These are phyloP conservation scores for Epizoanthus stellaris DNA, from an alignment of 92 coral and sea anemone species.

Conservation along the genomic window DNA sequence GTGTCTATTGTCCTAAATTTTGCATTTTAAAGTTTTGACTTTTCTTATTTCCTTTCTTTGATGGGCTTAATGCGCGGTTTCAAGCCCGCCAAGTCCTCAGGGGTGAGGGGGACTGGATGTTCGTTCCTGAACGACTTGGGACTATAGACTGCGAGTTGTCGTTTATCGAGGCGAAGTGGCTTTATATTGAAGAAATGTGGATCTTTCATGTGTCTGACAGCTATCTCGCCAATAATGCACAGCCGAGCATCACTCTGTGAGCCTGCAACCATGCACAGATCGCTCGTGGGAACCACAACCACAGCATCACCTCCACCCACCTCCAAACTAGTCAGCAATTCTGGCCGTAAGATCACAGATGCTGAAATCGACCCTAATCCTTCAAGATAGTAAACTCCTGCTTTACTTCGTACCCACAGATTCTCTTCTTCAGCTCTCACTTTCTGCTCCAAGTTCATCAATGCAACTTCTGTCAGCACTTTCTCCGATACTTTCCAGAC, in stretches of 20 bases:
- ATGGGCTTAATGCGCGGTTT: conserved; percentile 69
- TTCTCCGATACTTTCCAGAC: conserved; percentile 83
- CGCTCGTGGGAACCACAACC: conserved; percentile 72
- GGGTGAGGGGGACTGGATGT: conserved; percentile 72
- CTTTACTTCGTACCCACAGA: conserved; percentile 77
- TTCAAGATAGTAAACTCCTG: conserved; percentile 84
- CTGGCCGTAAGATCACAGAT: conserved; percentile 85
- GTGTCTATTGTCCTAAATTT: no score
- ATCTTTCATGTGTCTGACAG: conserved; percentile 75
- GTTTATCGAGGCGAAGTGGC: conserved; percentile 73
- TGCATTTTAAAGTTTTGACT: not conserved
- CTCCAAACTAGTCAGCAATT: conserved; percentile 74
- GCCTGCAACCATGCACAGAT: conserved; percentile 85
- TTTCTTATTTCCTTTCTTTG: conserved; percentile 53
- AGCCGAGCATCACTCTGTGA: conserved; percentile 84
- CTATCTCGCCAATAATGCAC: conserved; percentile 87
- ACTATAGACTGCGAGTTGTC: conserved; percentile 67
- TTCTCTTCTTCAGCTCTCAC: conserved; percentile 58
- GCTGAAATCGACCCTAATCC: conserved; percentile 80
- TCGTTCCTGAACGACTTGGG: conserved; percentile 80
- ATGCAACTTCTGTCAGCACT: conserved; percentile 74
- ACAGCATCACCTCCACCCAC: conserved; percentile 77
- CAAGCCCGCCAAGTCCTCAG: conserved; percentile 79
- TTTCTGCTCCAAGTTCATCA: conserved; percentile 77
- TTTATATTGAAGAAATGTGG: conserved; percentile 77